Conservation (phyloP, 1,140 invertebrate genomes). For the Diorhabda elongata region DNA sequence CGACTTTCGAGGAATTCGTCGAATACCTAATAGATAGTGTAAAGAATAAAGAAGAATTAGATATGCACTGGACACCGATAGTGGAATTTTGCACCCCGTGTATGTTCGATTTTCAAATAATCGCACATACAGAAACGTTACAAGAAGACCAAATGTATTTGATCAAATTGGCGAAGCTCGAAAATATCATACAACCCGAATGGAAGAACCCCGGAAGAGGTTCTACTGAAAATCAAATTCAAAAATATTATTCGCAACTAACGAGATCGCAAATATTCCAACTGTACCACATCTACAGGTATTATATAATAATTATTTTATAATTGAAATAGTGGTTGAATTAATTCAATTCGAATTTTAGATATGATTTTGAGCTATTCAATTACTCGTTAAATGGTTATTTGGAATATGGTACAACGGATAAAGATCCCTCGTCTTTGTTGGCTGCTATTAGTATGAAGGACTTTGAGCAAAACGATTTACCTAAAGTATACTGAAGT, state of each 20-base stretch:
- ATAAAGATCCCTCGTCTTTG: constrained; percentile 41
- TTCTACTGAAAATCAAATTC: constrained; percentile 63
- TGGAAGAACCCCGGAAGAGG: constrained; percentile 78
- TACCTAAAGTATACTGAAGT: constrained; percentile 23
- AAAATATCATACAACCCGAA: constrained; percentile 70
- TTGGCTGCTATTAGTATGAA: constrained; percentile 43
- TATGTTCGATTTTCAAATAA: constrained; percentile 72
- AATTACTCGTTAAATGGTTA: constrained; percentile 74
- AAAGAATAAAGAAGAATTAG: constrained; percentile 61
- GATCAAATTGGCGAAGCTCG: constrained; percentile 69
- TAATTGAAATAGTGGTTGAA: neutral
- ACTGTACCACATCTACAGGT: constrained; percentile 78
- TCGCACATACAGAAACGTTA: constrained; percentile 85
- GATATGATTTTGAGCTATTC: constrained; percentile 81
- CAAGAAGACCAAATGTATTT: constrained; percentile 81
- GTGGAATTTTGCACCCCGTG: constrained; percentile 86
- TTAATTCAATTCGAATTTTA: constrained; percentile 39
- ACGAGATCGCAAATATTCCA: constrained; percentile 68
- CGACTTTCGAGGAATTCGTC: constrained; percentile 73
- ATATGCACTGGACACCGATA: constrained; percentile 90
- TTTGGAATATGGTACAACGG: constrained; percentile 56
- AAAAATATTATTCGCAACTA: constrained; percentile 72
- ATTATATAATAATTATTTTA: neutral
- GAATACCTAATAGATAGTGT: constrained; percentile 65
- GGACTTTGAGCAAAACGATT: constrained; percentile 27